Conservation (phyloP, 2,797 vertebrate genomes). For the Atherinosoma microstoma region DNA sequence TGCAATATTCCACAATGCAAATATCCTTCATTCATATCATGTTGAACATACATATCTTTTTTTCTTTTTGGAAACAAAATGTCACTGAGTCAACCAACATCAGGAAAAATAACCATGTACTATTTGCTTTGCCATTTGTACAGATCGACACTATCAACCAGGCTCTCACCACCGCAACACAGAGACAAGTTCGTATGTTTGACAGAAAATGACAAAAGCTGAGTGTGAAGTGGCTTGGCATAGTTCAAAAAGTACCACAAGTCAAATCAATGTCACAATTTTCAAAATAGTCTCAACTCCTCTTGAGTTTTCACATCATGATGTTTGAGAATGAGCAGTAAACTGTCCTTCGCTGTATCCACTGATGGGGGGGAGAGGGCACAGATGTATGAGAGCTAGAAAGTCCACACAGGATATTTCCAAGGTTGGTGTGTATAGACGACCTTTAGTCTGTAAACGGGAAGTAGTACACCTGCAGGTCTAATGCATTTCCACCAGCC, state of each 20-base stretch:
- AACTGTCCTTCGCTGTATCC: conserved; percentile 60
- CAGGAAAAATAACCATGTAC: conserved; percentile 56
- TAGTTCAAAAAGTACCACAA: conserved; percentile 63
- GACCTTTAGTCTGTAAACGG: conserved; percentile 72
- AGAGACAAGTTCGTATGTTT: conserved; percentile 59
- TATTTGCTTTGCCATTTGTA: conserved; percentile 72
- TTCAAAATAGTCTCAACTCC: conserved; percentile 64
- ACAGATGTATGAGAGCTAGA: conserved; percentile 44
- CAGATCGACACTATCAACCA: conserved; percentile 76
- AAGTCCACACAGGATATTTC: conserved; percentile 59
- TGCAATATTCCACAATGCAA: conserved; percentile 89
- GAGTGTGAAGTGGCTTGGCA: conserved; percentile 61
- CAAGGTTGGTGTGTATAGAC: conserved; percentile 60
- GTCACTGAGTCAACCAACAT: conserved; percentile 79
- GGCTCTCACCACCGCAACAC: conserved; percentile 49
- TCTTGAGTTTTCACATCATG: conserved; percentile 53
- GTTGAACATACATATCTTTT: conserved; percentile 68
- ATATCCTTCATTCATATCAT: conserved; percentile 84
- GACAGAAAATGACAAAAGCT: conserved; percentile 53
- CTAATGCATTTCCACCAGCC: conserved; percentile 71
- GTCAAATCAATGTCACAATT: conserved; percentile 56
- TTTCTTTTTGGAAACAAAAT: conserved; percentile 47
- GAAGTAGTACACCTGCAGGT: conserved; percentile 70
- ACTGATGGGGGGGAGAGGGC: conserved; percentile 9
- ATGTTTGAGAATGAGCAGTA: conserved; percentile 45